Evolutionary conservation across 2,113 vertebrate species (phyloP).

Genomic region (Symphodus melops): DNA sequence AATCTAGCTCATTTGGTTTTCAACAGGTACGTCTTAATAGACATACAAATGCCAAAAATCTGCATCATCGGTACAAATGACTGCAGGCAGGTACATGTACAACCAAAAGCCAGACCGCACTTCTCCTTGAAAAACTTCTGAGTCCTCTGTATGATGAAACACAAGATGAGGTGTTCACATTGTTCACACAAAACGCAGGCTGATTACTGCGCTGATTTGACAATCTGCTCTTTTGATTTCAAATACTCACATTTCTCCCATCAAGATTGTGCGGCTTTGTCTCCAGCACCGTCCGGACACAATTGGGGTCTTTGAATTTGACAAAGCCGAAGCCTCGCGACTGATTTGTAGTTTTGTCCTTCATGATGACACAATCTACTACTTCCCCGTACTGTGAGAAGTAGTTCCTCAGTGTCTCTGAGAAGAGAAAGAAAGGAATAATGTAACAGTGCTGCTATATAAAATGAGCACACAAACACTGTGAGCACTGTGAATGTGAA

Average conservation of each 20-base stretch:
- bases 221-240: conserved; percentile 42
- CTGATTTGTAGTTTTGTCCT: conserved; percentile 99
- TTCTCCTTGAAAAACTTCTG: conserved; percentile 43
- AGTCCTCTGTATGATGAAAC: conserved; percentile 38
- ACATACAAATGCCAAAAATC: conserved; percentile 24
- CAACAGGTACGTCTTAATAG: conserved; percentile 51
- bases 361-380: conserved; percentile 99
- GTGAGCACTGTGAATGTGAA: conserved; percentile 3
- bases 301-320: conserved; percentile 99
- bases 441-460: conserved; percentile 7
- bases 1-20: conserved; percentile 34
- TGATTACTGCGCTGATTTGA: conserved; percentile 39
- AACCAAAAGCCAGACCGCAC: conserved; percentile 18
- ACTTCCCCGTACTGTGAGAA: conserved; percentile 99
- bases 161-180: conserved; percentile 25
- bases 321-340: conserved; percentile 99
- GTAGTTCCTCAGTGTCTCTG: conserved; percentile 97
- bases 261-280: conserved; percentile 98
- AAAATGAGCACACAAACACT: conserved; percentile 11
- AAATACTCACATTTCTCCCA: conserved; percentile 95
- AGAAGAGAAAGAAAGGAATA: conserved; percentile 57
- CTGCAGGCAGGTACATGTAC: conserved; percentile 31
- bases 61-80: conserved; percentile 6
- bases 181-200: conserved; percentile 9
- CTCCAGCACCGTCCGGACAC: conserved; percentile 97